Evolutionary conservation across 1,140 invertebrate species (phyloP), one percentile per base, ranked within the genome.

Genomic region (Tetranychus cinnabarinus): DNA sequence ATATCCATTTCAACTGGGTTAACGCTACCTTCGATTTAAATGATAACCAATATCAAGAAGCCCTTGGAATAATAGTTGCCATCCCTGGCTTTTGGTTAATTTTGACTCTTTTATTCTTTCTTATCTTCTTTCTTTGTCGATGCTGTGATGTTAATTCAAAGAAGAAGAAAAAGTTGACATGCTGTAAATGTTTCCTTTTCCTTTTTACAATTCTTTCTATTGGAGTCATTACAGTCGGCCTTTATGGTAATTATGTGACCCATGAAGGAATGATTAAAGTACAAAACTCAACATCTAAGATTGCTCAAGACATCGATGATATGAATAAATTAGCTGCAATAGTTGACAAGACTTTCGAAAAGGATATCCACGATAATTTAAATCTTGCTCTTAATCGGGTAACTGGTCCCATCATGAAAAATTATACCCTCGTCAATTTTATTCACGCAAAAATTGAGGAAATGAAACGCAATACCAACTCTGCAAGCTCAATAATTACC

Each of bases 231-330:
- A 76, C 73, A 58, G 77, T 84, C 60, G 87, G 88, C 56, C 79
- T 93, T 35, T 93, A 90, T 75, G 90, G 88, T 47, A 93, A 92
- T 73, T 86, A 92, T 70, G 86, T 90, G 70, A 79, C 89, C 39
- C 88, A 93, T 76, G 88, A 87, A 71, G 88, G 86, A 10, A 74
- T 92, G 68, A 76, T 84, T 59, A 81, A 85, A 70, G 80, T 88
- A 62, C 76, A 87, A 60, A 77, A 81, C 55, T 82, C 87, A 12
- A 81, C 85, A 12, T 77, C 80, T 67, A 80, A 83, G 65, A 81
- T 90, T 62, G 82, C 88, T 63, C 78, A 69, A 47, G 68, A 69
- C 61, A 64, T 73, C 56, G 60, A 66, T 54, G 65, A 68, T 15
- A 66, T 73, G 52, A 67, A 67, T 34, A 70, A 65, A 58, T 31